Percentiles rank a stretch among this genome's conserved stretches.
These are phyloP conservation scores for Cancer borealis DNA, from an alignment of 2,888 invertebrate species.

Conservation along the genomic window DNA sequence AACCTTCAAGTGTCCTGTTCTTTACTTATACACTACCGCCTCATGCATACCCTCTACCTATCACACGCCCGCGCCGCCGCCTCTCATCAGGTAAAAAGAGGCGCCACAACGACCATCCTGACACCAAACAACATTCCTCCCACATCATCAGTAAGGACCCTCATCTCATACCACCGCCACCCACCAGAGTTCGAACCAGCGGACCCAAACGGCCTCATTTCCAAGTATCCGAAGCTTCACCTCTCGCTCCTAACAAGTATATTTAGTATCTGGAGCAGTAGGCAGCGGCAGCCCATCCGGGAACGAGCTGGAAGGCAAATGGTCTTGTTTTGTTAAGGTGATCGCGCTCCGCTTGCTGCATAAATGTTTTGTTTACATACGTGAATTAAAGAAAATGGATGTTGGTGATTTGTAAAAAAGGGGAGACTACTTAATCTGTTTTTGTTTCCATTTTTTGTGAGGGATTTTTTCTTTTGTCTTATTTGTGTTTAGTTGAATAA, in stretches of 20 bases:
- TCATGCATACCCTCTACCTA: background rate
- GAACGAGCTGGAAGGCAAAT: background rate
- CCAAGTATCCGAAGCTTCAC: background rate
- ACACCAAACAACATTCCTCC: background rate
- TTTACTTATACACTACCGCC: background rate
- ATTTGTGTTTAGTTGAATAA: background rate
- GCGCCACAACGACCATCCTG: background rate
- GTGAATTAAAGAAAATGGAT: background rate
- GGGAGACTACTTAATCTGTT: background rate
- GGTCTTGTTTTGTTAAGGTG: background rate
- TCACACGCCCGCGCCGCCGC: background rate
- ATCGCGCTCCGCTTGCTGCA: background rate
- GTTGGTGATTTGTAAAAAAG: background rate
- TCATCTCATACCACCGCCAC: background rate
- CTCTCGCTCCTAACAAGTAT: background rate
- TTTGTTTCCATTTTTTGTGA: background rate
- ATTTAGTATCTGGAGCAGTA: background rate
- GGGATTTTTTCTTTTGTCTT: background rate
- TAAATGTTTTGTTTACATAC: slow-evolving; percentile 23
- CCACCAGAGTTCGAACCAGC: slow-evolving; percentile 1
- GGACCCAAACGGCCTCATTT: background rate
- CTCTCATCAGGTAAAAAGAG: background rate
- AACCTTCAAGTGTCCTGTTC: background rate
- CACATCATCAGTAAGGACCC: background rate
- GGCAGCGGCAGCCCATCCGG: background rate